Evolutionary conservation across 2,888 invertebrate genomes (phyloP).

Genomic region (Aspidiotus destructor): DNA sequence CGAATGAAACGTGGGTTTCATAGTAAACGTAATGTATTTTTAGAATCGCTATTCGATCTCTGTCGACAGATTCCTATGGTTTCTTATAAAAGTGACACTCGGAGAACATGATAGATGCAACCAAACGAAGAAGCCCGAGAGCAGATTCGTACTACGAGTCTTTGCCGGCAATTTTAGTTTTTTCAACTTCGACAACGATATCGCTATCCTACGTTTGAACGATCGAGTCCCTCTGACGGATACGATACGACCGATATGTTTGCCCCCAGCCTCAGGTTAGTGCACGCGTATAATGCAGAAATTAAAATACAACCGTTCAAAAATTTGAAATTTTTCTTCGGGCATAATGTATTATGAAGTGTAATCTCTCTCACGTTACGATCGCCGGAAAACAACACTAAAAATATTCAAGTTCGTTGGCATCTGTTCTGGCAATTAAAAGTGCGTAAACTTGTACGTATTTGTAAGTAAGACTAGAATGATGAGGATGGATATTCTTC

Average conservation of each 20-base stretch:
- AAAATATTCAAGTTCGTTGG: no score
- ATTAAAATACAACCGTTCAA: no score
- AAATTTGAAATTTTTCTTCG: no score
- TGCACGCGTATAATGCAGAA: not conserved
- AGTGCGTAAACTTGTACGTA: no score
- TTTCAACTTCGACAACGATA: conserved; percentile 79
- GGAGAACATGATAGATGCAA: conserved; percentile 79
- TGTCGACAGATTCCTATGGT: conserved; percentile 69
- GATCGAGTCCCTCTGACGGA: conserved; percentile 69
- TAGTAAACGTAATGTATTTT: not conserved
- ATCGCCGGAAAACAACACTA: no score
- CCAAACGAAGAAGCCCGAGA: conserved; percentile 60
- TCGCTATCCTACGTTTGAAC: conserved; percentile 69
- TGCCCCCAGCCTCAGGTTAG: conserved; percentile 59
- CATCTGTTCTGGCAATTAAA: no score
- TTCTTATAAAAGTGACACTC: conserved; percentile 80
- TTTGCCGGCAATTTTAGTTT: conserved; percentile 72
- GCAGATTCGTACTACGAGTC: conserved; percentile 66
- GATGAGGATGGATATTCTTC: no score
- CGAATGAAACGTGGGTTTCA: no score
- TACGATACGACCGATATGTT: conserved; percentile 70
- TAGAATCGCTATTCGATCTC: not conserved
- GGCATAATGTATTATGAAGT: no score
- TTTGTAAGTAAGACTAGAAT: no score
- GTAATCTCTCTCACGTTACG: no score